phyloP scores from a whole-genome alignment of 2,888 invertebrate genomes.

The Trachelus tabidus region DNA sequence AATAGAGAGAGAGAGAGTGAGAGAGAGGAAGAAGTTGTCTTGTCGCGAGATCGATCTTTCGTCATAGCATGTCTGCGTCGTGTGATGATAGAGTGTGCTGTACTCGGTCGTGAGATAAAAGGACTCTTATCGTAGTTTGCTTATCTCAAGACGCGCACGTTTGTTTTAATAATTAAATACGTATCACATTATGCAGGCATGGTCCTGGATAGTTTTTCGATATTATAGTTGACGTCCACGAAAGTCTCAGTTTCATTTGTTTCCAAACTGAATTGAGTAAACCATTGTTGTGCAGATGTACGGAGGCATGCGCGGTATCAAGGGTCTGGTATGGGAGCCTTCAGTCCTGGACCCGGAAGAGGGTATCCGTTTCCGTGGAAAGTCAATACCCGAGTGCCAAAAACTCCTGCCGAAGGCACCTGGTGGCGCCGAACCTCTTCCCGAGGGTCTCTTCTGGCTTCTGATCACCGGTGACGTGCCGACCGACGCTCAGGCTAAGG shows the following conservation, averaged over 20 bases:
- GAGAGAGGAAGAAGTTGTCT: too few relatives aligned
- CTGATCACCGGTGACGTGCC: constrained; percentile 91
- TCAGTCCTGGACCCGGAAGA: constrained; percentile 95
- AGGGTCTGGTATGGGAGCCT: constrained; percentile 94
- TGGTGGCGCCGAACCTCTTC: constrained; percentile 86
- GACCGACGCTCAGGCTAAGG: constrained; percentile 78
- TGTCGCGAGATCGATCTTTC: too few relatives aligned
- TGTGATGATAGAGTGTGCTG: not conserved
- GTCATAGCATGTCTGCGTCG: not conserved
- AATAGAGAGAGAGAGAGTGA: too few relatives aligned
- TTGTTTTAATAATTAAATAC: too few relatives aligned
- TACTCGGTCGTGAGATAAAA: not conserved
- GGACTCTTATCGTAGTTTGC: not conserved
- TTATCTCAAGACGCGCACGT: not conserved
- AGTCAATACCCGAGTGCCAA: constrained; percentile 93
- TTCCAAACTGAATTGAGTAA: not conserved
- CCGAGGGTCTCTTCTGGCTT: constrained; percentile 96
- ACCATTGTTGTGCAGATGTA: constrained; percentile 73
- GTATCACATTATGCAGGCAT: too few relatives aligned
- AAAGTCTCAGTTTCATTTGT: not conserved
- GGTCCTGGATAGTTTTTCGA: too few relatives aligned
- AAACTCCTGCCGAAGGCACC: constrained; percentile 85
- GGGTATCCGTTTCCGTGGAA: constrained; percentile 94
- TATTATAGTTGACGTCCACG: too few relatives aligned
- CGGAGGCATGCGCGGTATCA: constrained; percentile 97